Base-by-base conservation (phyloP, 2,113 vertebrate genomes). In the Patagioenas fasciata region DNA sequence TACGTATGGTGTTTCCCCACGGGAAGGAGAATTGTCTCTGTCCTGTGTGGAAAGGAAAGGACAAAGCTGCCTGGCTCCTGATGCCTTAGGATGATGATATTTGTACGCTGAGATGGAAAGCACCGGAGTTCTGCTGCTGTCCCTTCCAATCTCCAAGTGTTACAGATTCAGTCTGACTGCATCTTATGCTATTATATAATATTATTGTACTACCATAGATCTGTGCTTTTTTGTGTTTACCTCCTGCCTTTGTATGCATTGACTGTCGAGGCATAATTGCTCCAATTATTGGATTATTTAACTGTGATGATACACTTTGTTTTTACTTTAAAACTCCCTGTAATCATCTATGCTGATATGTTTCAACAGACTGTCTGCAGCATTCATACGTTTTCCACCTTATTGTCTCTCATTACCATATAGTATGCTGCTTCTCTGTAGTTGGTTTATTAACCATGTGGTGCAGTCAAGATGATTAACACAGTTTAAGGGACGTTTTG, bases 1-100 rank as follows among this genome's bases (percentile, higher is more conserved):
- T 99, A 98, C 19, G 98, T 98, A 29, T 44, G 77, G 2, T 50
- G 12, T 17, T 80, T 72, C n/a, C 34, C 47, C 60, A 26, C 13
- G 4, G 9, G n/a, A 48, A 32, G 21, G 54, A 34, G 5, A 78
- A 14, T 42, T 90, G 36, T 5, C 40, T 17, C 78, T 78, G 42
- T 40, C 36, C 50, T 74, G 47, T 85, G 24, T 83, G 90, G 29
- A 75, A 85, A 89, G 90, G 29, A 75, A 85, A 89, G 77, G 29
- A 61, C 32, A 58, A 44, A 80, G n/a, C 47, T 61, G n/a, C 38
- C 24, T 79, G 80, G 77, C 53, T 82, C 42, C 23, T 42, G 85
- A 47, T 95, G 80, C 86, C 48, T 29, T 56, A 61, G 28, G 84
- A 53, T 51, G 57, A 88, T 17, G 60, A 12, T 67, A 57, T 74